These are phyloP conservation scores for Busseola fusca DNA, from an alignment of 2,888 invertebrate species.

Conservation along the genomic window DNA sequence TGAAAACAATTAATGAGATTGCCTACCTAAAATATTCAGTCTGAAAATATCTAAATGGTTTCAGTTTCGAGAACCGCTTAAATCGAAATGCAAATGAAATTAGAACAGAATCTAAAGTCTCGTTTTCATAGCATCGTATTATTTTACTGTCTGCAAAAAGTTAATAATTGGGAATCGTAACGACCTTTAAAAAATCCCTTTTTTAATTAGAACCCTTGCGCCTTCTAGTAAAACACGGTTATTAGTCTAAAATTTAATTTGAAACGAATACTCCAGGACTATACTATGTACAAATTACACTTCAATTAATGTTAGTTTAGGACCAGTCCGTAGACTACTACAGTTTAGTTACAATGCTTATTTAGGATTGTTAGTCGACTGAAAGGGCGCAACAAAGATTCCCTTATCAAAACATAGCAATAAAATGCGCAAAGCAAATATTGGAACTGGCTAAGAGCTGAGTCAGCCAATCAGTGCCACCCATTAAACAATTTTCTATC, in stretches of 20 bases:
- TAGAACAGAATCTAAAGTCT: slow-evolving; percentile 29
- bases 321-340: slow-evolving; percentile 26
- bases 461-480: slow-evolving; percentile 45
- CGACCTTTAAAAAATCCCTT: slow-evolving; percentile 16
- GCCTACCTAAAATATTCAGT: slow-evolving; percentile 8
- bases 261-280: slow-evolving; percentile 15
- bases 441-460: slow-evolving; percentile 44
- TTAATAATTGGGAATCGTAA: slow-evolving; percentile 23
- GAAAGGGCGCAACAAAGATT: slow-evolving; percentile 47
- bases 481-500: slow-evolving; percentile 52
- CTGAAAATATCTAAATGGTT: slow-evolving; percentile 4
- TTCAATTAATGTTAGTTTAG: slow-evolving; percentile 53
- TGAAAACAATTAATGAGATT: slow-evolving; percentile 5
- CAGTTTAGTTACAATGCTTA: slow-evolving; percentile 49
- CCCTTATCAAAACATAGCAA: slow-evolving; percentile 45
- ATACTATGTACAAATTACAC: slow-evolving; percentile 26
- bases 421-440: slow-evolving; percentile 40
- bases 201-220: slow-evolving; percentile 24
- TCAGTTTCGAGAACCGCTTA: background rate
- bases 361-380: slow-evolving; percentile 47
- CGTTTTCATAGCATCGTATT: slow-evolving; percentile 32
- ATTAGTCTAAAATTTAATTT: slow-evolving; percentile 20
- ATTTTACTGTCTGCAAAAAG: slow-evolving; percentile 32
- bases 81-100: slow-evolving; percentile 36
- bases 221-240: slow-evolving; percentile 1